Evolutionary conservation across 1,140 invertebrate species (phyloP).

Genomic region (Leptoteleia sp.): DNA sequence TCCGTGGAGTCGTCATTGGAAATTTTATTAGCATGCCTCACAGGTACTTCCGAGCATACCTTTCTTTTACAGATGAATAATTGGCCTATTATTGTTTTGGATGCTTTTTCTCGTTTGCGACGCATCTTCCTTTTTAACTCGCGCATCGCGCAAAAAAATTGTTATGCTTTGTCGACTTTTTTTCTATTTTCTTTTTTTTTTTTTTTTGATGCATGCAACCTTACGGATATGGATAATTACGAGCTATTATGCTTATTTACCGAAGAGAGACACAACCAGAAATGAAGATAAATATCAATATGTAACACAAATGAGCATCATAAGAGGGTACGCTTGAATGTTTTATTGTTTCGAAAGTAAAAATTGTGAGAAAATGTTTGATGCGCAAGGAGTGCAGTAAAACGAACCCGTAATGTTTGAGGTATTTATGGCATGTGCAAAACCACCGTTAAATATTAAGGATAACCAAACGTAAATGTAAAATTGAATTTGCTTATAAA

Average conservation of each 20-base stretch:
- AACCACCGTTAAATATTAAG: slow-evolving; percentile 18
- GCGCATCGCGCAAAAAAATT: slow-evolving; percentile 20
- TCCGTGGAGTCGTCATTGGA: slow-evolving; percentile 17
- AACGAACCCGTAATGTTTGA: slow-evolving; percentile 8
- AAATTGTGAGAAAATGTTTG: slow-evolving; percentile 31
- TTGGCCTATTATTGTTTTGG: slow-evolving; percentile 54
- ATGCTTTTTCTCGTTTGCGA: slow-evolving; percentile 31
- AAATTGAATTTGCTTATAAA: background rate
- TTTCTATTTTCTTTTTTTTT: no score
- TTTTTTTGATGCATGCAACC: slow-evolving; percentile 18
- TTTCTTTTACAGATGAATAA: slow-evolving; percentile 42
- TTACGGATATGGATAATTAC: slow-evolving; percentile 38
- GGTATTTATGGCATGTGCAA: slow-evolving; percentile 17
- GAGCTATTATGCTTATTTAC: slow-evolving; percentile 35
- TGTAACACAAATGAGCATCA: slow-evolving; percentile 23
- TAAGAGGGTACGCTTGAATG: slow-evolving; percentile 7
- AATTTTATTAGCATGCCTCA: slow-evolving; percentile 34
- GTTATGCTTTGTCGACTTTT: slow-evolving; percentile 2
- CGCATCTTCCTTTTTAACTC: slow-evolving; percentile 17
- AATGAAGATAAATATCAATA: slow-evolving; percentile 44
- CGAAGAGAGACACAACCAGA: slow-evolving; percentile 18
- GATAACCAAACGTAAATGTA: background rate
- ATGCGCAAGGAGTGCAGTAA: slow-evolving; percentile 20
- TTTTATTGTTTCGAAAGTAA: slow-evolving; percentile 17
- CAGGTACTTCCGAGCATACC: slow-evolving; percentile 17